Evolutionary conservation across 2,797 vertebrate species (phyloP).

Genomic region (Sylvia borin): DNA sequence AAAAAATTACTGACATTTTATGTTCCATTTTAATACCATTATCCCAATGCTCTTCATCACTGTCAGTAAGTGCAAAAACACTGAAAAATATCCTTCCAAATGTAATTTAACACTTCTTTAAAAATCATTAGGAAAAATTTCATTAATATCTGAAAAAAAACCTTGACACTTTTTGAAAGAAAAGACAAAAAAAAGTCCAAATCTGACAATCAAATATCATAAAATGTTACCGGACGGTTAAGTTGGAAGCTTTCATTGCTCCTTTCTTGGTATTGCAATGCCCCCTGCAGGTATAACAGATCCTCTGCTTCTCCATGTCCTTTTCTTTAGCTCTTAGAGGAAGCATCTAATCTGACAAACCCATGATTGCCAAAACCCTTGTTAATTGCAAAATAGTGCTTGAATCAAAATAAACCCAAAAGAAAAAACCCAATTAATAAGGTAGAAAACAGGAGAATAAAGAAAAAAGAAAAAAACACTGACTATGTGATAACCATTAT

Average conservation of each 20-base stretch:
- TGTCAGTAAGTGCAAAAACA: not conserved
- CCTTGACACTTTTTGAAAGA: not conserved
- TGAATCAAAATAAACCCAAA: not conserved
- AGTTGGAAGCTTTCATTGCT: not conserved
- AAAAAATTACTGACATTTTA: not conserved
- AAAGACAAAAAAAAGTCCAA: not conserved
- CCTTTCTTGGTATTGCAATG: slow-evolving; percentile 61
- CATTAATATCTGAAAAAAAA: not conserved
- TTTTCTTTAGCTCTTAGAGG: not conserved
- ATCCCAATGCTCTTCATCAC: not conserved
- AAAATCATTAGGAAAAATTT: not conserved
- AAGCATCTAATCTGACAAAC: not conserved
- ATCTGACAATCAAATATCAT: not conserved
- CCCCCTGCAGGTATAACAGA: slow-evolving; percentile 65
- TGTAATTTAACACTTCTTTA: not conserved
- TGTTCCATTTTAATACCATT: not conserved
- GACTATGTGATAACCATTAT: not conserved
- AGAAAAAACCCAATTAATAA: not conserved
- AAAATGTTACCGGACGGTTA: not conserved
- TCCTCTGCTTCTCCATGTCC: not conserved
- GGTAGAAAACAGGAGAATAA: not conserved
- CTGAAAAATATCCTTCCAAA: not conserved
- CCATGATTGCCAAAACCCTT: not conserved
- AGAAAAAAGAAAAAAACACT: not conserved
- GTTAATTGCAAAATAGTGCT: not conserved